Percentiles rank a stretch among this genome's conserved stretches.
Evolutionary conservation across 30 jellyfish, hydroid and myxozoan genomes (phyloP).

Genomic region (Hydractinia echinata): DNA sequence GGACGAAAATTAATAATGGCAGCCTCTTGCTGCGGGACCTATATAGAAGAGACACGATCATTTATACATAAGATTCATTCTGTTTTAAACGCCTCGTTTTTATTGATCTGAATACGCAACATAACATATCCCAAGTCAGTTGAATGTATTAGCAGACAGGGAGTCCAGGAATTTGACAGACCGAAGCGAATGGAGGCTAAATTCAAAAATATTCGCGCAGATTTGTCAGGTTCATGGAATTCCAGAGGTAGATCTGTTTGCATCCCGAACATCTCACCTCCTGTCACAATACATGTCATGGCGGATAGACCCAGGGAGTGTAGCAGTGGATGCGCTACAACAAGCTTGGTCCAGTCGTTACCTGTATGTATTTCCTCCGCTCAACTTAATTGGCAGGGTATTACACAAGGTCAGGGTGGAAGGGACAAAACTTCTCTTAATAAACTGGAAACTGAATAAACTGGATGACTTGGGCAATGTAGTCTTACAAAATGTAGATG

Average conservation of each 20-base stretch:
- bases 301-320: not conserved
- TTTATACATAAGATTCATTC: not conserved
- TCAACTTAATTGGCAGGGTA: not conserved
- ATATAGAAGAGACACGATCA: not conserved
- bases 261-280: conserved; percentile 25
- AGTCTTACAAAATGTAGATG: too few species aligned
- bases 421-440: not conserved
- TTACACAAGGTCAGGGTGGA: not conserved
- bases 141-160: conserved; percentile 27
- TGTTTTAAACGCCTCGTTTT: conserved; percentile 19
- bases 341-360: not conserved
- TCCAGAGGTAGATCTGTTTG: conserved; percentile 33
- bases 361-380: not conserved
- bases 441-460: too few species aligned
- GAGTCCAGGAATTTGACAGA: conserved; percentile 21
- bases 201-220: conserved; percentile 3
- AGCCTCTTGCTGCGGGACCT: not conserved
- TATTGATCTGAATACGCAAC: too few species aligned
- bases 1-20: not conserved
- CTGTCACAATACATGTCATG: not conserved
- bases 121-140: conserved; percentile 18
- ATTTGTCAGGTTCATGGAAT: conserved; percentile 1
- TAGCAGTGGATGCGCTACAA: not conserved
- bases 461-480: too few species aligned
- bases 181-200: conserved; percentile 18